phyloP scores from a whole-genome alignment of 2,797 vertebrate genomes.

The Argya squamiceps region DNA sequence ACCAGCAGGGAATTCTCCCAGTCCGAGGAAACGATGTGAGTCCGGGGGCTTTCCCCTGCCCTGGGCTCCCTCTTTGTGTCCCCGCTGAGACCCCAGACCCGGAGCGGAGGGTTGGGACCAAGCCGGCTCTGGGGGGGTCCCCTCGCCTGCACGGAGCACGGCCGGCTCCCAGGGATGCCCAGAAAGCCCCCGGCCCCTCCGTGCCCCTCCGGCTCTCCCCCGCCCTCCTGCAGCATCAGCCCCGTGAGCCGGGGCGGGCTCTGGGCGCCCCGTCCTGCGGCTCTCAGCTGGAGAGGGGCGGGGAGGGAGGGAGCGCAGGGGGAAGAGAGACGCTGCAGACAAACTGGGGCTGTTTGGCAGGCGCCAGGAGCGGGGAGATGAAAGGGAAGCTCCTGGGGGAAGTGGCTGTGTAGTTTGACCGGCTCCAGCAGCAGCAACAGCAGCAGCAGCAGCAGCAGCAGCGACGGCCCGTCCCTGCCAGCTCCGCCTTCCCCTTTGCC shows the following conservation, averaged over 20 bases:
- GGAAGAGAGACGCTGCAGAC: slow-evolving; percentile 76
- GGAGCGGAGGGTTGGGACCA: too few relatives aligned
- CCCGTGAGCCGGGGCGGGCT: not conserved
- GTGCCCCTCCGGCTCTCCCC: not conserved
- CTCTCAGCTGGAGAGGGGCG: slow-evolving; percentile 23
- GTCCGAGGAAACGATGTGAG: not conserved
- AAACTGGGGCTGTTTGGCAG: slow-evolving; percentile 80
- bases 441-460: slow-evolving; percentile 9
- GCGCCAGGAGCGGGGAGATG: slow-evolving; percentile 87
- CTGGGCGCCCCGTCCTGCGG: slow-evolving; percentile 11
- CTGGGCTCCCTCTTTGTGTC: not conserved
- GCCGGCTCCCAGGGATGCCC: not conserved
- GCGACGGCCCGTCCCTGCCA: slow-evolving; percentile 63
- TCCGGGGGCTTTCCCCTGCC: not conserved
- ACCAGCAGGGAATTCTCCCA: not conserved
- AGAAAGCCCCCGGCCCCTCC: not conserved
- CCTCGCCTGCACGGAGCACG: not conserved
- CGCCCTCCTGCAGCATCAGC: not conserved
- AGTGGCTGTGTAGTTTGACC: slow-evolving; percentile 82
- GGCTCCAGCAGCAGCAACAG: slow-evolving; percentile 75
- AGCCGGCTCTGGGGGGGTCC: not conserved
- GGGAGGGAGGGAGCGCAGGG: slow-evolving; percentile 44
- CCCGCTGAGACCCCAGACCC: not conserved
- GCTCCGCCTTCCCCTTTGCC: slow-evolving; percentile 61
- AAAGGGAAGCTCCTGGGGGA: slow-evolving; percentile 83